Percentiles rank a stretch among this genome's conserved stretches.
These are phyloP conservation scores for Drosophila oshimai DNA, from an alignment of 1,140 invertebrate genomes.

Conservation along the genomic window DNA sequence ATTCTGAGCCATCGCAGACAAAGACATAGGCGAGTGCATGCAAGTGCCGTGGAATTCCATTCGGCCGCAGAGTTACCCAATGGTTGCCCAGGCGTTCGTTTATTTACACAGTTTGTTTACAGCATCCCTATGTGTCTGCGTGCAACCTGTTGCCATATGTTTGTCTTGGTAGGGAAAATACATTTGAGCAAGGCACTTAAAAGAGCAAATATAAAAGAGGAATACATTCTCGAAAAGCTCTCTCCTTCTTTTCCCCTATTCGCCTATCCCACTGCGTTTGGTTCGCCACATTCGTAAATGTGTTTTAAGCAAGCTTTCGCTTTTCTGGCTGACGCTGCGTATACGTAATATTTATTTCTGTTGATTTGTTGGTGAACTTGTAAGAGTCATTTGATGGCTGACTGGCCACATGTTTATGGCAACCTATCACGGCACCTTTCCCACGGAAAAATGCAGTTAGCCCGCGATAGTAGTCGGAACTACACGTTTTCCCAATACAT, in stretches of 20 bases:
- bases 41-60: constrained; percentile 26
- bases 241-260: neutral
- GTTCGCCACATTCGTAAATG: constrained; percentile 20
- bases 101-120: constrained; percentile 44
- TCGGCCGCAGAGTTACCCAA: constrained; percentile 26
- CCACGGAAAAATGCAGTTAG: neutral
- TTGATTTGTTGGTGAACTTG: constrained; percentile 23
- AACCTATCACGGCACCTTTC: neutral
- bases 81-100: constrained; percentile 10
- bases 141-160: constrained; percentile 62
- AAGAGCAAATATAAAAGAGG: neutral
- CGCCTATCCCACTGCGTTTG: neutral
- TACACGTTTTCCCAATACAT: neutral
- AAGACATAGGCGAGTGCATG: constrained; percentile 7
- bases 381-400: neutral
- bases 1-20: neutral
- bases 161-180: constrained; percentile 3
- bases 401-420: constrained; percentile 7
- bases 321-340: constrained; percentile 38
- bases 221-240: constrained; percentile 40
- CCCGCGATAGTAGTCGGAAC: neutral
- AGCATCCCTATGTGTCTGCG: constrained; percentile 24
- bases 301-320: constrained; percentile 41
- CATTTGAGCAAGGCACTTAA: neutral
- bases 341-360: constrained; percentile 65